phyloP scores from a whole-genome alignment of 2,113 vertebrate genomes.

The Poicephalus meyeri region DNA sequence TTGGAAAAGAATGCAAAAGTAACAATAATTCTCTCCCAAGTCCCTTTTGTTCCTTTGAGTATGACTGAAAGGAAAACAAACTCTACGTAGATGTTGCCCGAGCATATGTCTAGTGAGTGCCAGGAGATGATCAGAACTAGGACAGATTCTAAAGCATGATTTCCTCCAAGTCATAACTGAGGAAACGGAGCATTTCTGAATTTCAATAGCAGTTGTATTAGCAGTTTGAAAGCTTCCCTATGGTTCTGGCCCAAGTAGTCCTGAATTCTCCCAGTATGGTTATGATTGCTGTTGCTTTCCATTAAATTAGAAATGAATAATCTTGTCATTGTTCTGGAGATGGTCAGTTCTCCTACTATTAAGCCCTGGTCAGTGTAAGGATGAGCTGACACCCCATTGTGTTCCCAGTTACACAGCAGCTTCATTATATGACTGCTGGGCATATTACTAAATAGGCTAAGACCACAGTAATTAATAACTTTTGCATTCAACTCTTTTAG shows the following conservation, averaged over 20 bases:
- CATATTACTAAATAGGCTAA: not conserved
- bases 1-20: conserved; percentile 38
- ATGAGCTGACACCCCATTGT: not conserved
- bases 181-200: conserved; percentile 12
- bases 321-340: not conserved
- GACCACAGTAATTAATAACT: not conserved
- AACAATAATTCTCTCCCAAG: conserved; percentile 1
- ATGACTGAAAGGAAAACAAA: conserved; percentile 12
- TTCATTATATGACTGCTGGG: not conserved
- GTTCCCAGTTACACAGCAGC: not conserved
- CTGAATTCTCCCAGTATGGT: not conserved
- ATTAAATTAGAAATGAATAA: not conserved
- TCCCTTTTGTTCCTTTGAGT: conserved; percentile 1
- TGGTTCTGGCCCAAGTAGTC: not conserved
- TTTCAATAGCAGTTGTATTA: not conserved
- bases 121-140: conserved; percentile 6
- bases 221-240: not conserved
- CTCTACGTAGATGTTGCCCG: not conserved
- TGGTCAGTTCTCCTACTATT: not conserved
- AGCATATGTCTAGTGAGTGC: not conserved
- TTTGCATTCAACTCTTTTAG: not conserved
- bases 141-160: not conserved
- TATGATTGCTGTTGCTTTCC: not conserved
- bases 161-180: not conserved
- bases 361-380: not conserved